A percentile compares a stretch with the other conserved stretches of the same genome.
These are phyloP conservation scores for Melitaea cinxia DNA, from an alignment of 1,140 invertebrate species.

Conservation along the genomic window DNA sequence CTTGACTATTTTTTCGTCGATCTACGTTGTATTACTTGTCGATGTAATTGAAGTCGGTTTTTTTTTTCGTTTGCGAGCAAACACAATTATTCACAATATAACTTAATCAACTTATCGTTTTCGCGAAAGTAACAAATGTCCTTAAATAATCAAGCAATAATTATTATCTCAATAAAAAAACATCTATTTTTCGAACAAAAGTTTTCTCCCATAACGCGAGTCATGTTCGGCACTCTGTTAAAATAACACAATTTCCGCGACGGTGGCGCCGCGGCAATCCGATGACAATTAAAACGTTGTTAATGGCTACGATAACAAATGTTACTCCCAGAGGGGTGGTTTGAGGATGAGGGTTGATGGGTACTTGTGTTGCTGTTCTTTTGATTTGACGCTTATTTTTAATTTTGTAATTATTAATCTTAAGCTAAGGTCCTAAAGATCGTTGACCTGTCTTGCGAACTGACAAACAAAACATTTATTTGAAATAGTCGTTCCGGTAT, in stretches of 20 bases:
- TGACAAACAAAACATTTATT: too few relatives aligned
- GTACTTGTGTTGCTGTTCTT: slow-evolving; percentile 1
- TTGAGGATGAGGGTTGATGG: slow-evolving; percentile 12
- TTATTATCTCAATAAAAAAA: not conserved
- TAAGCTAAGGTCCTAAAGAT: too few relatives aligned
- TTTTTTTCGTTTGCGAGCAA: too few relatives aligned
- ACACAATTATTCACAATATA: too few relatives aligned
- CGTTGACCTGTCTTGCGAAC: too few relatives aligned
- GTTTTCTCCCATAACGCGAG: slow-evolving; percentile 8
- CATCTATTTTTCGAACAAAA: not conserved
- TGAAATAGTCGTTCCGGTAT: too few relatives aligned
- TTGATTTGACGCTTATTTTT: not conserved
- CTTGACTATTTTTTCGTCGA: too few relatives aligned
- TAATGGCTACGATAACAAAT: slow-evolving; percentile 61
- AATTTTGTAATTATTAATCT: not conserved
- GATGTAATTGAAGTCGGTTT: too few relatives aligned
- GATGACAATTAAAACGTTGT: slow-evolving; percentile 52
- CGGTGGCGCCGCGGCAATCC: slow-evolving; percentile 26
- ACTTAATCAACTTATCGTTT: too few relatives aligned
- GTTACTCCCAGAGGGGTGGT: slow-evolving; percentile 43
- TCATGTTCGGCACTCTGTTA: slow-evolving; percentile 28
- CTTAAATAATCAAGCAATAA: too few relatives aligned
- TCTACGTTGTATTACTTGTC: too few relatives aligned
- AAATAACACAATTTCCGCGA: slow-evolving; percentile 20
- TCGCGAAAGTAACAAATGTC: too few relatives aligned